Base-by-base conservation (phyloP, 2,113 vertebrate genomes). In the Coregonus clupeaformis region DNA sequence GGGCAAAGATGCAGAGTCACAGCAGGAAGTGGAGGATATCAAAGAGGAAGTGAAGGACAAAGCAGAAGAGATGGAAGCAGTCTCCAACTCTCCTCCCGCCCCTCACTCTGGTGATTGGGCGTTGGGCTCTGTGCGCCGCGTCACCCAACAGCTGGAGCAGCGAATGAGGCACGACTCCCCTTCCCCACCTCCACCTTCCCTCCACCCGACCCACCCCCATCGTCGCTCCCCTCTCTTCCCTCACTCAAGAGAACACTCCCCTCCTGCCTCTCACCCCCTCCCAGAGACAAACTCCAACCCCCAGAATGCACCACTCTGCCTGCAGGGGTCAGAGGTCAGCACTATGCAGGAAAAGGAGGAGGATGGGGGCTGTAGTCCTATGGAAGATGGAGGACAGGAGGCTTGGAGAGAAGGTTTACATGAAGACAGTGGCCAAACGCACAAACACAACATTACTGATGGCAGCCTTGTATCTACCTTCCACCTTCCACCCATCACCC, bases 81-180 rank as follows among this genome's bases (percentile, higher is more conserved):
- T 52, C 13, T 14, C 49, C 5, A 3, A 16, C 12, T 18, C 6
- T 3, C n/a, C 55, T 6, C 36, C 83, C 1, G 45, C 73, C 45
- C 24, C 73, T 63, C 82, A 87, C 16, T 75, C 78, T 82, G 87
- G 68, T 32, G 87, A 91, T 59, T 92, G 90, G 89, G 87, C 83
- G 2, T 90, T 95, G 0, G 97, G 96, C 0, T 98, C 97, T 0
- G 97, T 98, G 68, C 92, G 94, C 6, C 91, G 95, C 24, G 97
- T 94, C 88, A 98, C 97, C 1, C 82, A 95, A 81, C 96, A 99
- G 87, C 95, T 98, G 0, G 97, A 98, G 89, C 95, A 97, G 79
- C 93, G 92, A 71, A 84, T 98, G 87, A 89, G 95, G 27, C 93
- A 95, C 74, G 95, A 94, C 77, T 87, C 0, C 0, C 80, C 84